Evolutionary conservation across 2,113 vertebrate species (phyloP).

Genomic region (Eleginops maclovinus): DNA sequence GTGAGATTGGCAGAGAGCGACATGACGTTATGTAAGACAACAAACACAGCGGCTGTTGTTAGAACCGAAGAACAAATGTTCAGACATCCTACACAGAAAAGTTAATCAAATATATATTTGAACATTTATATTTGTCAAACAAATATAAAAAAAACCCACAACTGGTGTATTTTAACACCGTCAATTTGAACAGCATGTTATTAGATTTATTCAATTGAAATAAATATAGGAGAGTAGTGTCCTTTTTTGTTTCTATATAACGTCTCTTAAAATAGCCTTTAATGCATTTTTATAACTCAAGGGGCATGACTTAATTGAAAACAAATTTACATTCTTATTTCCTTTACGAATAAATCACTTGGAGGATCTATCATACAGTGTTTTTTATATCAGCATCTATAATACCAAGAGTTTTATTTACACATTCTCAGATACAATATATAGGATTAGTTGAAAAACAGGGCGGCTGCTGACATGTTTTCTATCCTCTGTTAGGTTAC

Average conservation of each 20-base stretch:
- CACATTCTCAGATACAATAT: too few relatives aligned
- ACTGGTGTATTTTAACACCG: neutral
- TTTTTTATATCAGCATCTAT: neutral
- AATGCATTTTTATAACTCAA: neutral
- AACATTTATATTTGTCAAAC: conserved; percentile 14
- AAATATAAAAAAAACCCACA: neutral
- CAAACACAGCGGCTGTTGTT: conserved; percentile 70
- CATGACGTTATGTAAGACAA: conserved; percentile 78
- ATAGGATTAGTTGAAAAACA: neutral
- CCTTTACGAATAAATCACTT: neutral
- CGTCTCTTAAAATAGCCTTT: neutral
- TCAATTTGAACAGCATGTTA: neutral
- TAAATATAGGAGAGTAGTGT: neutral
- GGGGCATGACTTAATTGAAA: neutral
- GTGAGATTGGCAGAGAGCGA: conserved; percentile 57
- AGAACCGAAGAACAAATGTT: conserved; percentile 60
- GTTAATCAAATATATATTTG: conserved; percentile 27
- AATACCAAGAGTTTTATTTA: too few relatives aligned
- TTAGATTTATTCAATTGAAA: neutral
- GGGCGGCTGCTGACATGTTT: neutral
- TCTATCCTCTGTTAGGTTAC: neutral
- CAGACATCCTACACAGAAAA: conserved; percentile 34
- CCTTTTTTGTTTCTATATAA: neutral
- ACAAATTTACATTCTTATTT: neutral
- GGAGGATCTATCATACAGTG: neutral